A percentile compares a stretch with the other conserved stretches of the same genome.
These are phyloP conservation scores for Pygocentrus nattereri DNA, from an alignment of 2,797 vertebrate species.

Conservation along the genomic window DNA sequence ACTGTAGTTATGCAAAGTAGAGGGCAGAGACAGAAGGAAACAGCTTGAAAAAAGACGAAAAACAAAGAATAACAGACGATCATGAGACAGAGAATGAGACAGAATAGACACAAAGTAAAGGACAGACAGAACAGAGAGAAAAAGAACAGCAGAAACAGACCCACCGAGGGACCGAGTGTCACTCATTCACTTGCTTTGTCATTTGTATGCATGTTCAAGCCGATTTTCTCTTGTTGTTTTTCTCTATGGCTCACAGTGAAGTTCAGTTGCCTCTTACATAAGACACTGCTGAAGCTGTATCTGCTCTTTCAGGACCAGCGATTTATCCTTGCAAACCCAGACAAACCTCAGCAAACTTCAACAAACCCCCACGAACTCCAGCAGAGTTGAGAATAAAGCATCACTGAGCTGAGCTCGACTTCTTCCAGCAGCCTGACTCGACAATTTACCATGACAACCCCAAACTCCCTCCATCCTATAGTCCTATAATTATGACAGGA, in stretches of 20 bases:
- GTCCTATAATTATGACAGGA: constrained; percentile 37
- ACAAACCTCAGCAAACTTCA: background rate
- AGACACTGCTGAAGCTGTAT: background rate
- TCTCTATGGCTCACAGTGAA: background rate
- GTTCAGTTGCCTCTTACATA: constrained; percentile 43
- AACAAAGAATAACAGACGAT: background rate
- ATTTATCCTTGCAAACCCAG: background rate
- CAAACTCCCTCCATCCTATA: background rate
- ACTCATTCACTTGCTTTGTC: background rate
- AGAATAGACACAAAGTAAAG: background rate
- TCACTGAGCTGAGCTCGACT: background rate
- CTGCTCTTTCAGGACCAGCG: background rate
- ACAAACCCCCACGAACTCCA: background rate
- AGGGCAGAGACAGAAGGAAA: background rate
- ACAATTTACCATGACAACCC: constrained; percentile 8
- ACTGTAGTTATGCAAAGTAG: background rate
- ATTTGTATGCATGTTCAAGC: background rate
- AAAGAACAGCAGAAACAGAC: background rate
- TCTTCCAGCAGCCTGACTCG: background rate
- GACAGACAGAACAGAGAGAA: background rate
- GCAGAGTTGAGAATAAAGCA: background rate
- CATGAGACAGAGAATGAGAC: background rate
- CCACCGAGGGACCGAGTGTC: background rate
- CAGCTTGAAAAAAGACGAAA: background rate
- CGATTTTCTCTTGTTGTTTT: background rate